Percentiles rank a stretch among this genome's conserved stretches.
phyloP scores from a whole-genome alignment of 30 jellyfish, hydroid and myxozoan species.

The Hydractinia echinata region DNA sequence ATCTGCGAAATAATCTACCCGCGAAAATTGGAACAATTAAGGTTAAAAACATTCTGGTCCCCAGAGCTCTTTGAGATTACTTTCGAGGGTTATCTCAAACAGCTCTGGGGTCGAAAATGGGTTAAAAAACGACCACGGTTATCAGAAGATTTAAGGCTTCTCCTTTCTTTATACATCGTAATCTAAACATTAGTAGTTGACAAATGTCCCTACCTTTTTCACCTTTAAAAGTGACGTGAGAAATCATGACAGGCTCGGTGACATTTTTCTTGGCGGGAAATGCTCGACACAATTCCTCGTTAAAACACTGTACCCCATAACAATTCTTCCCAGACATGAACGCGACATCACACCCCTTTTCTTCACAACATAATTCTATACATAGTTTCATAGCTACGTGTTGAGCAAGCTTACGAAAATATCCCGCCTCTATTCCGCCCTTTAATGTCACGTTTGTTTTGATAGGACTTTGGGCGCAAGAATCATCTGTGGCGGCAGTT shows the following conservation, averaged over 20 bases:
- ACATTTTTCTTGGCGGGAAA: constrained; percentile 71
- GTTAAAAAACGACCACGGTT: background rate
- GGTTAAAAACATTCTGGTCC: too few relatives aligned
- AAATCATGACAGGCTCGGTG: constrained; percentile 69
- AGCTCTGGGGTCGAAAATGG: background rate
- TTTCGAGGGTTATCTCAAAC: too few relatives aligned
- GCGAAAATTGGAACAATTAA: too few relatives aligned
- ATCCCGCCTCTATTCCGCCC: constrained; percentile 97
- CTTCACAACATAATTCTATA: constrained; percentile 92
- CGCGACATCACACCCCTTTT: constrained; percentile 97
- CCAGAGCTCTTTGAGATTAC: too few relatives aligned
- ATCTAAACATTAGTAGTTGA: background rate
- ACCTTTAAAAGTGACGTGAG: constrained; percentile 94
- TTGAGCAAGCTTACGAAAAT: constrained; percentile 91
- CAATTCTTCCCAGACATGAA: constrained; percentile 93
- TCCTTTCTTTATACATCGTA: background rate
- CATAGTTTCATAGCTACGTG: constrained; percentile 95
- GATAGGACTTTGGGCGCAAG: constrained; percentile 87
- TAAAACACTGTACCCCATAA: constrained; percentile 95
- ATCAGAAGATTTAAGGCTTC: background rate
- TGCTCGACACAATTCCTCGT: constrained; percentile 85
- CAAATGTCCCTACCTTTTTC: constrained; percentile 62
- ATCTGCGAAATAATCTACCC: too few relatives aligned
- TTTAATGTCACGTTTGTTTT: constrained; percentile 64
- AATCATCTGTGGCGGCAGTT: constrained; percentile 40